Conservation (phyloP, 2,888 invertebrate species). For the Drosophila seclusa region DNA sequence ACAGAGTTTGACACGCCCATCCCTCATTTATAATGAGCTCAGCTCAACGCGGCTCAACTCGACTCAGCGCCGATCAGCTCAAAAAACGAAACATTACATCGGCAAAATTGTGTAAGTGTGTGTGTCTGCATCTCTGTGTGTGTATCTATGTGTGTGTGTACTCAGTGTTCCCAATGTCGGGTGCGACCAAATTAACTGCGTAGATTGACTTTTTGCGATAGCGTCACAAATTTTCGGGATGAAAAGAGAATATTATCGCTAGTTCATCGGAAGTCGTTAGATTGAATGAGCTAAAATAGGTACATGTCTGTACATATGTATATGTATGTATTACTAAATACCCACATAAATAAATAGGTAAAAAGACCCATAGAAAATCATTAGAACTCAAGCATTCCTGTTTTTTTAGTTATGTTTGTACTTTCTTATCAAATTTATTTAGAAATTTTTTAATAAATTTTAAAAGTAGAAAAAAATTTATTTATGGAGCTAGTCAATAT, state of each 20-base stretch:
- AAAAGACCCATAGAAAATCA: background rate
- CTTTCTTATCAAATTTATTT: background rate
- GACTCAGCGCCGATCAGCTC: slow-evolving; percentile 29
- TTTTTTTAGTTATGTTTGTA: background rate
- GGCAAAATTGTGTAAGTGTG: slow-evolving; percentile 53
- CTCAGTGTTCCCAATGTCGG: slow-evolving; percentile 34
- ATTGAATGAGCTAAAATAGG: slow-evolving; percentile 37
- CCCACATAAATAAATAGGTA: background rate
- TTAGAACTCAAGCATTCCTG: background rate
- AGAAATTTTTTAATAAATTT: background rate
- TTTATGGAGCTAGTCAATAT: background rate
- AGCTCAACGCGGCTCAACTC: slow-evolving; percentile 31
- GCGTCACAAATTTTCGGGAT: slow-evolving; percentile 70
- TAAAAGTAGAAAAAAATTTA: background rate
- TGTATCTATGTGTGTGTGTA: slow-evolving; percentile 14
- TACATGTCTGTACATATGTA: background rate
- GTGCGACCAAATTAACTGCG: slow-evolving; percentile 67
- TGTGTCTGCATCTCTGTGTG: slow-evolving; percentile 14
- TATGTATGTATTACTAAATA: background rate
- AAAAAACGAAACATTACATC: slow-evolving; percentile 50
- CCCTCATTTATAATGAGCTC: slow-evolving; percentile 69
- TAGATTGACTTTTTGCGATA: slow-evolving; percentile 67
- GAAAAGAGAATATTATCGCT: slow-evolving; percentile 69
- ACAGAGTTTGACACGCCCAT: slow-evolving; percentile 67
- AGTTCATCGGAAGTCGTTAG: slow-evolving; percentile 70